A percentile compares a stretch with the other conserved stretches of the same genome.
Evolutionary conservation across 2,113 vertebrate genomes (phyloP).

Genomic region (Laticauda colubrina): DNA sequence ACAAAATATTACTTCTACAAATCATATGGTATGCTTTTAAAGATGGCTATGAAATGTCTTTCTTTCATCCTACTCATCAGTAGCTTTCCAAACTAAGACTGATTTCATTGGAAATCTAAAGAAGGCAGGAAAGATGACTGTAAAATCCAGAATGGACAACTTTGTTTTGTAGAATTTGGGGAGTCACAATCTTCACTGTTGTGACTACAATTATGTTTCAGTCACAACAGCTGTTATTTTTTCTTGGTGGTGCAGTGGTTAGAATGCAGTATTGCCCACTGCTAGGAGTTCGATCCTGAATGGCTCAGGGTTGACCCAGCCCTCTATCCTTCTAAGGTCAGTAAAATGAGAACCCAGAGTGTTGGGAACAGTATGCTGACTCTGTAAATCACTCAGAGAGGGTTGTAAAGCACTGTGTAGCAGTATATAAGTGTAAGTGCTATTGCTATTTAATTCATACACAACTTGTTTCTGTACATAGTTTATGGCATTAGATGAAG

Average conservation of each 20-base stretch:
- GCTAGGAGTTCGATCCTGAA: not conserved
- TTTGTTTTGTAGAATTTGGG: not conserved
- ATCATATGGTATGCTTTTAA: constrained; percentile 41
- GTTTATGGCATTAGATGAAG: not conserved
- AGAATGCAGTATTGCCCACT: not conserved
- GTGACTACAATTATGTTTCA: not conserved
- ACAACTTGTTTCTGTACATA: not conserved
- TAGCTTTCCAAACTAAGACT: not conserved
- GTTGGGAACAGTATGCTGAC: not conserved
- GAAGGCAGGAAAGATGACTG: not conserved
- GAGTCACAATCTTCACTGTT: not conserved
- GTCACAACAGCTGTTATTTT: not conserved
- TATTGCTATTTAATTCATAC: not conserved
- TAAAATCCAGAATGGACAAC: not conserved
- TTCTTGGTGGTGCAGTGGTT: not conserved
- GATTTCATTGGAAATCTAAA: not conserved
- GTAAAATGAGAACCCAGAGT: not conserved
- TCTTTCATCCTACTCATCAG: not conserved
- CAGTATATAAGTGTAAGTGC: no score
- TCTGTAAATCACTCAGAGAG: not conserved
- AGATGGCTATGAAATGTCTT: not conserved
- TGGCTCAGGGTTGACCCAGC: not conserved
- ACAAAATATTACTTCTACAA: constrained; percentile 26
- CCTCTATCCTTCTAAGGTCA: not conserved
- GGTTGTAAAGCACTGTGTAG: no score